Evolutionary conservation across 2,797 vertebrate genomes (phyloP).

Genomic region (Mus minutoides): DNA sequence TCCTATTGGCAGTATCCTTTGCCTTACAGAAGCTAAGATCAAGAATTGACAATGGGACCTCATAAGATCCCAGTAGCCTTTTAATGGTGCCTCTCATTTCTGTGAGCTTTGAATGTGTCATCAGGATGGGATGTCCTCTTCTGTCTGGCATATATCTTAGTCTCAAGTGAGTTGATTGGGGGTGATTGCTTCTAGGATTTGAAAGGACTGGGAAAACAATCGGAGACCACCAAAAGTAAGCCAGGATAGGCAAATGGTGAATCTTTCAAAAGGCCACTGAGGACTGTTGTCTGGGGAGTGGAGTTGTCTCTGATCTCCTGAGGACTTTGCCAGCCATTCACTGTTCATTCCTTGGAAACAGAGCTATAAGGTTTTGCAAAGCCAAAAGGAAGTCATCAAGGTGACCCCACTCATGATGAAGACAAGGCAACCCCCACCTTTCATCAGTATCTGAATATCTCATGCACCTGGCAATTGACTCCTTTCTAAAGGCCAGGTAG

Average conservation of each 20-base stretch:
- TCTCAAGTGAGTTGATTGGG: background rate
- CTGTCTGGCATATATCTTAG: background rate
- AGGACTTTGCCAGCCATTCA: background rate
- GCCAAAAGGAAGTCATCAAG: constrained; percentile 24
- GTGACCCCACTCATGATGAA: background rate
- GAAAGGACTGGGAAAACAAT: background rate
- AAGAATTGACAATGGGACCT: no score
- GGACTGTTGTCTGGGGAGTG: background rate
- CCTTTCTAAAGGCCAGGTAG: constrained; percentile 23
- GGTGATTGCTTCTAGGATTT: background rate
- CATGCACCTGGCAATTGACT: constrained; percentile 32
- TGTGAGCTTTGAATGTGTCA: background rate
- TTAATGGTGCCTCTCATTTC: background rate
- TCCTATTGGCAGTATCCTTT: no score
- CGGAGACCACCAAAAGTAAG: background rate
- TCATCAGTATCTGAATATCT: constrained; percentile 4
- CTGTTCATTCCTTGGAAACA: constrained; percentile 14
- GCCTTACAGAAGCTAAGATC: no score
- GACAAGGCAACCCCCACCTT: constrained; percentile 3
- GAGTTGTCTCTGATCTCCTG: background rate
- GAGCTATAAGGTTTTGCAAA: constrained; percentile 12
- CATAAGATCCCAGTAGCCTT: background rate
- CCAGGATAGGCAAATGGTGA: background rate
- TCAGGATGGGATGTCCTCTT: background rate
- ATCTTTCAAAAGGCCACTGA: background rate